These are phyloP conservation scores for Fopius arisanus DNA, from an alignment of 1,140 invertebrate species.

Conservation along the genomic window DNA sequence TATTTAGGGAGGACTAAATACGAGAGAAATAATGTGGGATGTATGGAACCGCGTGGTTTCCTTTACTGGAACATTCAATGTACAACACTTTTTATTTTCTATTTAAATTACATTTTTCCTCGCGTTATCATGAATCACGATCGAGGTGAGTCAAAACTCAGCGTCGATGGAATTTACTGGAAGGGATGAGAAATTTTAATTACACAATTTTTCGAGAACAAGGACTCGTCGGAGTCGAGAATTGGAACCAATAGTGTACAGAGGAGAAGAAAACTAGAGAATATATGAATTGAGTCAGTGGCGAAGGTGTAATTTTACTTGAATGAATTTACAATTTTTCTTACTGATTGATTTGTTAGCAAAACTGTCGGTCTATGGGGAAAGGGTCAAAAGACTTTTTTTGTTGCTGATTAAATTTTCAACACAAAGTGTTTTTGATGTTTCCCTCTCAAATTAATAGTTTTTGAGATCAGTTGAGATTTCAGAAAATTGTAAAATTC, in stretches of 20 bases:
- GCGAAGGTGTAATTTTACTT: neutral
- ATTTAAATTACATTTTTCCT: conserved; percentile 15
- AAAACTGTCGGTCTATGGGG: too few species aligned
- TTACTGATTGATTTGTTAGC: too few species aligned
- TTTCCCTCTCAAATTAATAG: too few species aligned
- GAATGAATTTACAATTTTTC: neutral
- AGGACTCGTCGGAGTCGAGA: neutral
- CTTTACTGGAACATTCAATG: neutral
- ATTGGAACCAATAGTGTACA: neutral
- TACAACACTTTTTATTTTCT: neutral
- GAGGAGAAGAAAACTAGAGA: neutral
- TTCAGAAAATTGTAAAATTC: too few species aligned
- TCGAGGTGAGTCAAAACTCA: conserved; percentile 11
- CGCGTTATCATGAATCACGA: conserved; percentile 20
- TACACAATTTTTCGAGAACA: conserved; percentile 20
- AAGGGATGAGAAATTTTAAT: conserved; percentile 30
- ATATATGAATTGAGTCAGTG: neutral
- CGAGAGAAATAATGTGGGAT: conserved; percentile 1
- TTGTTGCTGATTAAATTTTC: too few species aligned
- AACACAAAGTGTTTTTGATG: too few species aligned
- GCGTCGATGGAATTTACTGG: neutral
- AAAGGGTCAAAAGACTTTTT: too few species aligned
- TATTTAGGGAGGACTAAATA: neutral
- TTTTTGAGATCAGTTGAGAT: too few species aligned
- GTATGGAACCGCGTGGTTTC: neutral